Evolutionary conservation across 2,888 invertebrate species (phyloP).

Genomic region (Agrochola macilenta): DNA sequence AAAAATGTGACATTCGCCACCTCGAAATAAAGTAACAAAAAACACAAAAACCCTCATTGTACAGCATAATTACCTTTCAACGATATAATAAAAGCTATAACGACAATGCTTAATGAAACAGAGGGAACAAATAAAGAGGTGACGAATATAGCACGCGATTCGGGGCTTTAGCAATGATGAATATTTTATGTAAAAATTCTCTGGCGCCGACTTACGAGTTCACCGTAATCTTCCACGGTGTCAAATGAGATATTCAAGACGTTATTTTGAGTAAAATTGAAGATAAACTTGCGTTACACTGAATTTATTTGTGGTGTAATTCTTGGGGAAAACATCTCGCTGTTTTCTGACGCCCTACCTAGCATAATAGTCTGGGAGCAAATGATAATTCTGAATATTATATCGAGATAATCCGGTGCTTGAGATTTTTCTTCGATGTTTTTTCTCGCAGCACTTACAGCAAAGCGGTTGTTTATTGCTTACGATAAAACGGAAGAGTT

Average conservation of each 20-base stretch:
- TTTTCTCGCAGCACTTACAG: conserved; percentile 7
- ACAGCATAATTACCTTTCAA: conserved; percentile 71
- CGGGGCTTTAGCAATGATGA: conserved; percentile 75
- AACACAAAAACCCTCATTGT: conserved; percentile 70
- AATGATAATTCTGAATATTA: conserved; percentile 59
- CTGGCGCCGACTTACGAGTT: conserved; percentile 65
- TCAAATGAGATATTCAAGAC: conserved; percentile 80
- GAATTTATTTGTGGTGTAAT: conserved; percentile 67
- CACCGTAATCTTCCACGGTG: conserved; percentile 74
- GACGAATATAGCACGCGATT: conserved; percentile 72
- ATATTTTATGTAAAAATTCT: conserved; percentile 82
- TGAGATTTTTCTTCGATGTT: conserved; percentile 19
- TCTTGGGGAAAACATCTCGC: conserved; percentile 53
- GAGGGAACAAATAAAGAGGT: conserved; percentile 71
- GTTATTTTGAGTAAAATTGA: conserved; percentile 76
- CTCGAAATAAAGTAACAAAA: conserved; percentile 64
- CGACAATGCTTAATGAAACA: conserved; percentile 72
- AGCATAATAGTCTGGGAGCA: conserved; percentile 52
- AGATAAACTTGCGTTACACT: conserved; percentile 71
- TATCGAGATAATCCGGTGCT: conserved; percentile 30
- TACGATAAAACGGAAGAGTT: conserved; percentile 7
- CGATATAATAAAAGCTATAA: conserved; percentile 72
- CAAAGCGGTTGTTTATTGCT: conserved; percentile 17
- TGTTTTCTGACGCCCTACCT: conserved; percentile 53
- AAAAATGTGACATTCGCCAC: conserved; percentile 60